Evolutionary conservation across 2,888 invertebrate species (phyloP).

Genomic region (Ennomos erosarius): DNA sequence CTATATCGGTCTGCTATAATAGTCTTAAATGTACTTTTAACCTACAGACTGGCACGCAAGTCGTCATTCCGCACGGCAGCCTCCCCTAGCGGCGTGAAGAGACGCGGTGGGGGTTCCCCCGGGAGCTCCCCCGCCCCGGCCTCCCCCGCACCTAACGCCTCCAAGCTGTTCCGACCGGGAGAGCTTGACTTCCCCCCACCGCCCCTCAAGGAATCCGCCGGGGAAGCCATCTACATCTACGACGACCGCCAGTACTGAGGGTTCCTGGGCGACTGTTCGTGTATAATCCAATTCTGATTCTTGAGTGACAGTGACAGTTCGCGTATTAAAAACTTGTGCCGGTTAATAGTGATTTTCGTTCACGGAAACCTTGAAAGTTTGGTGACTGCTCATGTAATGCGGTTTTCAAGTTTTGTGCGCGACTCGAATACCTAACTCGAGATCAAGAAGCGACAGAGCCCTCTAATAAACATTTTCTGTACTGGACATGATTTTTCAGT

Average conservation of each 20-base stretch:
- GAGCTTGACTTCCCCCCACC: slow-evolving; percentile 76
- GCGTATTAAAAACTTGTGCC: slow-evolving; percentile 9
- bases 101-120: slow-evolving; percentile 76
- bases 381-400: background rate
- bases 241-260: slow-evolving; percentile 78
- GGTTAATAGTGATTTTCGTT: too few relatives aligned
- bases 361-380: background rate
- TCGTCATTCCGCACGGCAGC: slow-evolving; percentile 87
- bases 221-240: slow-evolving; percentile 87
- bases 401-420: slow-evolving; percentile 1
- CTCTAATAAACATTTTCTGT: slow-evolving; percentile 9
- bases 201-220: slow-evolving; percentile 87
- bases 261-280: slow-evolving; percentile 26
- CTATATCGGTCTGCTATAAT: too few relatives aligned
- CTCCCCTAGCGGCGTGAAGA: slow-evolving; percentile 73
- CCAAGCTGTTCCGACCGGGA: slow-evolving; percentile 78
- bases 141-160: slow-evolving; percentile 79
- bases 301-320: slow-evolving; percentile 20
- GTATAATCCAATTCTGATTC: slow-evolving; percentile 16
- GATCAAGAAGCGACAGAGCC: slow-evolving; percentile 23
- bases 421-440: slow-evolving; percentile 13
- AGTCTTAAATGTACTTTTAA: background rate
- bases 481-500: slow-evolving; percentile 1
- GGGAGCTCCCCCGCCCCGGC: slow-evolving; percentile 76
- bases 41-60: slow-evolving; percentile 86